Conservation (phyloP, 2,113 vertebrate genomes). For the Oncorhynchus mykiss region DNA sequence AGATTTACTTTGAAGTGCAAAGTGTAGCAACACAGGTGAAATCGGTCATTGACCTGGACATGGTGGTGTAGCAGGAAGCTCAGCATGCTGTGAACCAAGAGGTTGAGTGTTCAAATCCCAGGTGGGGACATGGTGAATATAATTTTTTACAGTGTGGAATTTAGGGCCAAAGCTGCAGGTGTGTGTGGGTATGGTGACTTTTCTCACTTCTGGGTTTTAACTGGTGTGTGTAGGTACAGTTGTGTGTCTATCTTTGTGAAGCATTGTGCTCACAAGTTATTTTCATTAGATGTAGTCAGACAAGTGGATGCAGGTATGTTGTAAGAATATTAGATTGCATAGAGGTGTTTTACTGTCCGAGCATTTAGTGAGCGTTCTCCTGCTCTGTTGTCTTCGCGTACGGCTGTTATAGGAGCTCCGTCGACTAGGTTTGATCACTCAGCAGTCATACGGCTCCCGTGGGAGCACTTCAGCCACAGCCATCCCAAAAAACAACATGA, state of each 20-base stretch:
- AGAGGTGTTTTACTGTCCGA: constrained; percentile 11
- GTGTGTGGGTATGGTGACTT: not conserved
- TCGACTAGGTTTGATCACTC: constrained; percentile 25
- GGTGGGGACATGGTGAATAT: too few relatives aligned
- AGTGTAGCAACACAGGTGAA: too few relatives aligned
- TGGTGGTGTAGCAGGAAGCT: too few relatives aligned
- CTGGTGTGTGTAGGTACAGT: not conserved
- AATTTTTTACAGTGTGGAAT: too few relatives aligned
- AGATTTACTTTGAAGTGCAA: too few relatives aligned
- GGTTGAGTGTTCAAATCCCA: too few relatives aligned
- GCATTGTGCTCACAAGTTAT: too few relatives aligned
- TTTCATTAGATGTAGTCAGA: too few relatives aligned
- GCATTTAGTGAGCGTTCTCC: constrained; percentile 23
- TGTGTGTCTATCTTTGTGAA: not conserved
- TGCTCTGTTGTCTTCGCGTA: constrained; percentile 15
- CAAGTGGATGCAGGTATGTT: constrained; percentile 17
- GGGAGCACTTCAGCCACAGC: constrained; percentile 22
- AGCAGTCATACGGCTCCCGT: constrained; percentile 34
- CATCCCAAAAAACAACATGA: not conserved
- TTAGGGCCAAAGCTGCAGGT: constrained; percentile 10
- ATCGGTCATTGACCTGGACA: too few relatives aligned
- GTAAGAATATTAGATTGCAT: too few relatives aligned
- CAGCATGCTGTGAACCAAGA: too few relatives aligned
- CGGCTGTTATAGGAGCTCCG: constrained; percentile 10
- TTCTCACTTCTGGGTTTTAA: not conserved